Evolutionary conservation across 2,113 vertebrate species (phyloP), one percentile per base, ranked within the genome.

Genomic region (Odontesthes bonariensis): DNA sequence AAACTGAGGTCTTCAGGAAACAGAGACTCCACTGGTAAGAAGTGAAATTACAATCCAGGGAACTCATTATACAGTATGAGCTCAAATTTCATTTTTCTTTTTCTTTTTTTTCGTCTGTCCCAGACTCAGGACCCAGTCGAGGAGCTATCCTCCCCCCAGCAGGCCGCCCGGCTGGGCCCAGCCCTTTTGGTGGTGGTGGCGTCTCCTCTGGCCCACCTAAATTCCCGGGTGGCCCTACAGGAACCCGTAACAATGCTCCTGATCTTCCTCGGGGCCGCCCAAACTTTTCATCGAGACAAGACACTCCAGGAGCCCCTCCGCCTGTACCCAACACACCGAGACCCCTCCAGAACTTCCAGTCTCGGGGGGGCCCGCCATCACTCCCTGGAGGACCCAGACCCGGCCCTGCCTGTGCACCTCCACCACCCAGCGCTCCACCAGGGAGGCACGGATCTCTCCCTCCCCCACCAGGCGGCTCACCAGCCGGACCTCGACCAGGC

Each of bases 311-410:
- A 0, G 91, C 91, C 0, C 95, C 72, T 84, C 97, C 96, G 4
- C 96, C 97, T 0, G 90, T 97, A 6, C 97, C 96, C 44, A 98
- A 86, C 67, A 96, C 96, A 0, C 97, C 96, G 0, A 91, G 97
- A 12, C 97, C 96, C 8, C 20, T 78, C 38, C 91, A 92, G 23
- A 88, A 90, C 53, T 85, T 71, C 62, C 85, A 86, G 42, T 76
- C 85, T 33, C 94, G 96, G 35, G 93, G 85, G 42, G 92, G 95
- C 6, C 95, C 91, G 0, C 90, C 95, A 0, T 90, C 89, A 3
- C 40, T 95, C 40, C 94, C 94, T 0, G 85, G 69, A 3, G 77
- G 81, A 16, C 92, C 88, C 59, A 88, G 96, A 31, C 91, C 94
- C 5, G 88, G 79, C 58, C 84, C 90, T 0, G 86, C 92, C 8